Evolutionary conservation across 2,797 vertebrate genomes (phyloP).

Genomic region (Pangasius mekongensis): DNA sequence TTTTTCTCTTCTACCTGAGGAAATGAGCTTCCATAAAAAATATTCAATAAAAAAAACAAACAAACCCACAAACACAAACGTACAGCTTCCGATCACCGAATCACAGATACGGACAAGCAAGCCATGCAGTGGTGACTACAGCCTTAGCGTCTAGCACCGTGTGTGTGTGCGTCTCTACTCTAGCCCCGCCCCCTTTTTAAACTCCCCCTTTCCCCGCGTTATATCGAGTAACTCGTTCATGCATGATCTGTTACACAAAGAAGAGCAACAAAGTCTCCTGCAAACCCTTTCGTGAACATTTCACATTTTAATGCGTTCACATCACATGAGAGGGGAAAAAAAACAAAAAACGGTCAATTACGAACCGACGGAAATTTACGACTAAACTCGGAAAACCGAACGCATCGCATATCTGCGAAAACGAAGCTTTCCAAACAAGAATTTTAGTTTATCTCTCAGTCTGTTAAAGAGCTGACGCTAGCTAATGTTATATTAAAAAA

Average conservation of each 20-base stretch:
- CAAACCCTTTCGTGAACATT: neutral
- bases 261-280: constrained; percentile 34
- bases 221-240: constrained; percentile 47
- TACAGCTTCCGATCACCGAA: constrained; percentile 14
- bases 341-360: neutral
- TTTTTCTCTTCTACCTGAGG: neutral
- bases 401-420: neutral
- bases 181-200: constrained; percentile 21
- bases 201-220: constrained; percentile 6
- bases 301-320: constrained; percentile 19
- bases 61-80: neutral
- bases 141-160: constrained; percentile 26
- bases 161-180: constrained; percentile 21
- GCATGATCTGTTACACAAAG: constrained; percentile 43
- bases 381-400: neutral
- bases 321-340: neutral
- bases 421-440: neutral
- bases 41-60: neutral
- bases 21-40: neutral
- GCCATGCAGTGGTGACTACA: constrained; percentile 48
- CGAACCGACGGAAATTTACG: neutral
- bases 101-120: constrained; percentile 42
- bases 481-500: neutral
- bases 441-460: too few relatives aligned
- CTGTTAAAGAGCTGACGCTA: neutral